Evolutionary conservation across 2,888 invertebrate genomes (phyloP), one percentile per base, ranked within the genome.

Genomic region (Tortricodes alternella): DNA sequence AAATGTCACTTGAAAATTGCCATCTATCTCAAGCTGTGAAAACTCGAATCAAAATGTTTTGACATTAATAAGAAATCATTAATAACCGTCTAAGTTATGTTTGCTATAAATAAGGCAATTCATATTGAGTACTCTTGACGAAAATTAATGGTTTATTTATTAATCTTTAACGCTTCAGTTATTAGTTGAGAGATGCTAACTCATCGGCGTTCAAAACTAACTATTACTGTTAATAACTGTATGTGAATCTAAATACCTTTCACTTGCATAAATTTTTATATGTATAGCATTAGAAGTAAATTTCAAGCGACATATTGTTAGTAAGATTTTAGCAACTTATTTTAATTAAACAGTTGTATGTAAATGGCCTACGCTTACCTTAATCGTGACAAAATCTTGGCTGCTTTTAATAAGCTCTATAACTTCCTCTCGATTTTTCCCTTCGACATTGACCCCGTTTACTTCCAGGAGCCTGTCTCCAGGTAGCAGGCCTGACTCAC

Each of bases 381-480:
- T 96, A 53, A 98, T 94, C 41, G 93, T 94, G 60, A 97, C 97
- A 67, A 92, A 93, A 70, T 95, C 95, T 52, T 95, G 94, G 63
- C 96, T 97, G 61, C 96, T 94, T 72, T 96, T 95, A 69, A 99
- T 98, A 77, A 98, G 93, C 79, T 98, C 98, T 67, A 98, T 98
- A 62, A 99, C 96, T 72, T 97, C 96, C 80, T 98, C 98, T 50
- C 98, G 93, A 46, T 94, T 94, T 74, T 95, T 94, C 52, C 95
- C 96, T 76, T 96, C 96, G 0, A 98, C 98, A 61, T 94, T 93
- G 19, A 94, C 92, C 19, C 95, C 95, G 76, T 98, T 98, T 24
- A 99, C 97, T 91, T 97, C 97, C 65, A 98, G 89, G 21, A 99
- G 92, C 68, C 97, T 93, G 85, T 99, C 99, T 3, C 99, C 99